Evolutionary conservation across 2,113 vertebrate species (phyloP).

Genomic region (Urocitellus parryii): DNA sequence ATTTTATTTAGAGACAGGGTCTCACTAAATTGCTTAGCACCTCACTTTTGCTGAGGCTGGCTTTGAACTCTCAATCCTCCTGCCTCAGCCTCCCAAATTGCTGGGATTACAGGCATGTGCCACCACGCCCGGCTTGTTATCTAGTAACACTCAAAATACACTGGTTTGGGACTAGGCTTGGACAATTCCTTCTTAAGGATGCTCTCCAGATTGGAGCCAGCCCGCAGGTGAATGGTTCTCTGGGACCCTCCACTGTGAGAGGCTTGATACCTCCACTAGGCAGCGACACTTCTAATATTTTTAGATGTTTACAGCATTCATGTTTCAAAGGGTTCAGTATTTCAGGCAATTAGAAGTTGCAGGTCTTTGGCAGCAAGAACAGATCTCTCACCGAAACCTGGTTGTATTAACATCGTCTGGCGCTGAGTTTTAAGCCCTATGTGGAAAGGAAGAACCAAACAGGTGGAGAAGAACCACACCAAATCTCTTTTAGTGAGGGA

Average conservation of each 20-base stretch:
- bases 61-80: no score
- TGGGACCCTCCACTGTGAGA: not conserved
- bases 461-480: not conserved
- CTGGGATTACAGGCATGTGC: no score
- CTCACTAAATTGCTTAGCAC: no score
- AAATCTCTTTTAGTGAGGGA: slow-evolving; percentile 9
- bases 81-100: no score
- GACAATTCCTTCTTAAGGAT: not conserved
- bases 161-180: not conserved
- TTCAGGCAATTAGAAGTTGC: slow-evolving; percentile 43
- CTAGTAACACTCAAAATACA: not conserved
- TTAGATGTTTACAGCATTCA: not conserved
- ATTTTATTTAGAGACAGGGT: no score
- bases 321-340: not conserved
- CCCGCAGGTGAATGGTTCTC: not conserved
- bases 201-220: not conserved
- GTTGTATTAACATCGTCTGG: not conserved
- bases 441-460: slow-evolving; percentile 24
- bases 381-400: not conserved
- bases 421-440: not conserved
- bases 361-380: slow-evolving; percentile 8
- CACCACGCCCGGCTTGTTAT: not conserved
- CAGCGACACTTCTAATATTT: not conserved
- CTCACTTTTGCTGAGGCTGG: no score
- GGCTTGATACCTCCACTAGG: not conserved